Base-by-base conservation (phyloP, 35 echinoderm and acorn worm genomes). In the Ophioderma brevispina region DNA sequence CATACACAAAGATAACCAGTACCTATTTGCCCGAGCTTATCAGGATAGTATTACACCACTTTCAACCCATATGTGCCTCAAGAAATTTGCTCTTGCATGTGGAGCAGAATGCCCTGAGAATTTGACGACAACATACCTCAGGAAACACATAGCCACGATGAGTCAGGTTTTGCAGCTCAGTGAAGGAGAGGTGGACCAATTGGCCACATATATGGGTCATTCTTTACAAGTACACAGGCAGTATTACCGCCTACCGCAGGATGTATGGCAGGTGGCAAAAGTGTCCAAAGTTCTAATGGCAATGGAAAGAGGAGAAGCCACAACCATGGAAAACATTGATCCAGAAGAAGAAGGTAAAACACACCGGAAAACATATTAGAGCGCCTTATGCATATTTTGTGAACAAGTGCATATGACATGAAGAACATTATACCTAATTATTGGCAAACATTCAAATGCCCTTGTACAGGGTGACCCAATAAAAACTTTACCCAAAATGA, bases 121-220 rank as follows among this genome's bases (percentile, higher is more conserved):
- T 36, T 39, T 94, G 13, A 81, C 43, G 0, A 39, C 59, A 34
- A 90, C 93, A 31, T 77, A 49, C 38, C 37, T 90, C 0, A 28
- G 93, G 33, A 87, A 94, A 78, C 87, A 94, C 63, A 76, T 94
- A 23, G 92, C 87, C 2, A 94, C 92, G 4, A 35, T 94, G 42
- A 84, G 40, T 80, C 92, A 94, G 75, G 23, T 94, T 6, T 13
- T 94, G 19, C 75, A 89, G 21, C 42, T 94, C 19, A 75, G 77
- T 31, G 75, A 90, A 39, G n/a, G 89, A 70, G 92, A 94, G 38
- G 30, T 90, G 32, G 92, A 94, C 32, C 87, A 79, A 31, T 63
- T 94, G 37, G 93, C 88, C 1, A 80, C 76, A 38, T 59, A 82
- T 49, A 13, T 94, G 33, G 92, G 93, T 21, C 93, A 94, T 59